Evolutionary conservation across 2,888 invertebrate species (phyloP).

Genomic region (Entomobrya multifasciata): DNA sequence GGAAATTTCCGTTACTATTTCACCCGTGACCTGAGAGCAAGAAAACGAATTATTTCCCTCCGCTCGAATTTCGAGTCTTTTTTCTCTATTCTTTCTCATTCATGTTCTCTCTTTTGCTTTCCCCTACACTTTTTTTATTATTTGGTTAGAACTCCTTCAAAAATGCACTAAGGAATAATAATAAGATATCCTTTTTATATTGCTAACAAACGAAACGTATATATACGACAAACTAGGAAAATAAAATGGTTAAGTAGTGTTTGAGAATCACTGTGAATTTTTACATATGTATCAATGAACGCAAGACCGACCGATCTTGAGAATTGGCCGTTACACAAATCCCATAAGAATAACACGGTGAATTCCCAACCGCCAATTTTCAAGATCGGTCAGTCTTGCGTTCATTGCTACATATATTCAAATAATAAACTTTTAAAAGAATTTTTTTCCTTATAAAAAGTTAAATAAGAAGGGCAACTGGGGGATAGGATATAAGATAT

Average conservation of each 20-base stretch:
- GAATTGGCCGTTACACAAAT: no score
- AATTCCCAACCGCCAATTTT: no score
- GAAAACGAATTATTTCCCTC: no score
- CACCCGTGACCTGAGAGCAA: no score
- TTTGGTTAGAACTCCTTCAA: conserved; percentile 51
- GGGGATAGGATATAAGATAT: background rate
- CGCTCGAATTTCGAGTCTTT: no score
- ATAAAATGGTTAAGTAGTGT: conserved; percentile 33
- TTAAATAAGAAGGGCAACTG: background rate
- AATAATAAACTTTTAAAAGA: background rate
- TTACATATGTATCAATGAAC: background rate
- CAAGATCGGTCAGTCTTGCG: no score
- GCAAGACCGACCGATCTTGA: no score
- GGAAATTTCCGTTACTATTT: no score
- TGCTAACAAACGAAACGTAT: background rate
- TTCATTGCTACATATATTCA: no score
- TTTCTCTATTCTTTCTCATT: conserved; percentile 29
- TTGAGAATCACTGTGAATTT: background rate
- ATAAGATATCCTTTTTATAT: conserved; percentile 38
- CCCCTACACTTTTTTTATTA: conserved; percentile 4
- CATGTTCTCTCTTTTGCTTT: conserved; percentile 30
- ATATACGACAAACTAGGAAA: conserved; percentile 20
- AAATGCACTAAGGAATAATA: conserved; percentile 54
- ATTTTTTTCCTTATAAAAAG: background rate
- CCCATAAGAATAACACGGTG: no score